Conservation (phyloP, 2,113 vertebrate species). For the Daboia siamensis region DNA sequence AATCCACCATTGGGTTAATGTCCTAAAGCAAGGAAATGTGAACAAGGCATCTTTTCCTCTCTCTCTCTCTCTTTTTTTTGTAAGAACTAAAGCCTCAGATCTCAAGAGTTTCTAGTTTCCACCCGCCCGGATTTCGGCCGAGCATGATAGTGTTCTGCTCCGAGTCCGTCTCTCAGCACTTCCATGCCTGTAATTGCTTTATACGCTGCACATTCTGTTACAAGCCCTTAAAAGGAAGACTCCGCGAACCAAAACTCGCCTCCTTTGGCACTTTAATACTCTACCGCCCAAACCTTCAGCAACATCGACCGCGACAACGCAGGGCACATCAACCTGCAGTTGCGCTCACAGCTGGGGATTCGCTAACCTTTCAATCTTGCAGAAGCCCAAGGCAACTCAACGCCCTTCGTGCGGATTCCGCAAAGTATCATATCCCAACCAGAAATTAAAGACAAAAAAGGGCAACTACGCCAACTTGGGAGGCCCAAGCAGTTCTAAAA, state of each 20-base stretch:
- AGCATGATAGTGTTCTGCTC: not conserved
- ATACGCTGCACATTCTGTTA: not conserved
- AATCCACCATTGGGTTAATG: not conserved
- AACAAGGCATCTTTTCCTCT: not conserved
- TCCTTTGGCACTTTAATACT: not conserved
- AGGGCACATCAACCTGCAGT: not conserved
- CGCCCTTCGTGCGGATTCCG: not conserved
- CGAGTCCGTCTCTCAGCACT: not conserved
- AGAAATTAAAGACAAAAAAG: slow-evolving; percentile 32
- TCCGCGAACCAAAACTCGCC: not conserved
- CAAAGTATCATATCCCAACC: slow-evolving; percentile 8
- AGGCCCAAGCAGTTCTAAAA: not conserved
- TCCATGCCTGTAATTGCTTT: not conserved
- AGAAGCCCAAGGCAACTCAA: not conserved
- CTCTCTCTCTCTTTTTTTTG: no score
- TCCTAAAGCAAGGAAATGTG: not conserved
- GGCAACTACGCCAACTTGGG: not conserved
- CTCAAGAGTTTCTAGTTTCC: not conserved
- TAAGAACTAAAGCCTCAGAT: not conserved
- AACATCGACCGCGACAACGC: not conserved
- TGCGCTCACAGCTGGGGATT: not conserved
- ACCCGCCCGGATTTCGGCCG: not conserved
- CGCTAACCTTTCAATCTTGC: not conserved
- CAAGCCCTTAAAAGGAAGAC: slow-evolving; percentile 35
- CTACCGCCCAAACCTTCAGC: not conserved